Conservation (phyloP, 2,888 invertebrate genomes). For the Balanococcus diminutus region DNA sequence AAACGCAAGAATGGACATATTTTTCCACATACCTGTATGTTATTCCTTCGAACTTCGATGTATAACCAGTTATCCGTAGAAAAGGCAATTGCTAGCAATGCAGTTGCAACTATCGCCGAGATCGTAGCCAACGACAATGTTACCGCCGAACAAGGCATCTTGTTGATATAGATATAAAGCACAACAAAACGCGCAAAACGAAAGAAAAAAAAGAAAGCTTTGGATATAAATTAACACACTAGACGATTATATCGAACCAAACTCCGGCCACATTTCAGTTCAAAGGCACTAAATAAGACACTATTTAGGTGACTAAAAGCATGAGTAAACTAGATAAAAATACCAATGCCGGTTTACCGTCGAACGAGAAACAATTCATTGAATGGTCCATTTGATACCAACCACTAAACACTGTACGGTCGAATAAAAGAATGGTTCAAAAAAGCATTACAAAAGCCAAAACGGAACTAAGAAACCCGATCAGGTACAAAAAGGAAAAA, state of each 20-base stretch:
- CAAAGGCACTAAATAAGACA: not conserved
- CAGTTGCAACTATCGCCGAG: constrained; percentile 92
- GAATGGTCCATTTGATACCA: constrained; percentile 15
- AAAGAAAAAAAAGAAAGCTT: no score
- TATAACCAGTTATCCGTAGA: constrained; percentile 97
- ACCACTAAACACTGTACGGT: not conserved
- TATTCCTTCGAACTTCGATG: constrained; percentile 86
- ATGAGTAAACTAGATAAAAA: not conserved
- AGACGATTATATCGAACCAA: not conserved
- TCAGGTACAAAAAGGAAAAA: not conserved
- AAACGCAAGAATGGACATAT: no score
- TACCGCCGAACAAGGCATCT: constrained; percentile 93
- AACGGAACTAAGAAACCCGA: not conserved
- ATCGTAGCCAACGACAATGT: constrained; percentile 94
- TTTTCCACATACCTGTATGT: constrained; percentile 78
- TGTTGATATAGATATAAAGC: constrained; percentile 58
- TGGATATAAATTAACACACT: not conserved
- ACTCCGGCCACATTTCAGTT: not conserved
- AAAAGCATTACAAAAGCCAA: not conserved
- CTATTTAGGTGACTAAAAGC: constrained; percentile 3
- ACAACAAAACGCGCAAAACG: not conserved
- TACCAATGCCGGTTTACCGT: not conserved
- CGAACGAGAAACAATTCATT: not conserved
- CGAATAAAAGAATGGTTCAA: not conserved
- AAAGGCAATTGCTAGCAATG: constrained; percentile 90